Evolutionary conservation across 1,140 invertebrate species (phyloP), one percentile per base, ranked within the genome.

Genomic region (Papilio dardanus): DNA sequence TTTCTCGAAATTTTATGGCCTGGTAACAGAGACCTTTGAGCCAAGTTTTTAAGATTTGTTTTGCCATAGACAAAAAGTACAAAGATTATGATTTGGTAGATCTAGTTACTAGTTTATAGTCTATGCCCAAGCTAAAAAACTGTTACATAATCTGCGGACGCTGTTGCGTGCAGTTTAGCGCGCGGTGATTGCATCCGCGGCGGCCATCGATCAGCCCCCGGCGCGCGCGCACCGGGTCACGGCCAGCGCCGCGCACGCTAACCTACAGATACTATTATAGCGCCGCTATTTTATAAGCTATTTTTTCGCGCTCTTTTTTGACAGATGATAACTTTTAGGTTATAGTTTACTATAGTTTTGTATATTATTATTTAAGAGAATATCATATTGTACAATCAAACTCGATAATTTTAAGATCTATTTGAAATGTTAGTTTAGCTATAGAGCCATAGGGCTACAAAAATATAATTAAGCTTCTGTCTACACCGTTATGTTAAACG

Each of bases 141-240:
- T 40, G 46, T 79, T 79, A 74, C 54, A 74, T 71, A 76, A 77
- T 37, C 46, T 46, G n/a, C 24, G 71, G 76, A 76, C 66, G 65
- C 73, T 76, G 28, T 65, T 66, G 65, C 46, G 71, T 76, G 77
- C 66, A 74, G 65, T 66, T 66, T 66, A 66, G 28, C 65, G 74
- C 10, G 68, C 68, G 30, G 69, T 76, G 65, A 81, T 81, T 81
- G 66, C 78, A 81, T 78, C 77, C 79, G 79, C 78, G 79, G 76
- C 77, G 74, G 77, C 77, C 75, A 82, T 82, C 81, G 81, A 82
- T 82, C 79, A 80, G 76, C 73, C 76, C 78, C 78, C 76, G 24
- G 65, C 65, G 65, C 65, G 30, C 65, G 30, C 65, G 65, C 65
- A 66, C 30, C 30, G 31, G 65, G 28, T 66, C 65, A 66, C 65